Conservation (phyloP, 1,140 invertebrate genomes). For the Pseudobourletiella spinata region DNA sequence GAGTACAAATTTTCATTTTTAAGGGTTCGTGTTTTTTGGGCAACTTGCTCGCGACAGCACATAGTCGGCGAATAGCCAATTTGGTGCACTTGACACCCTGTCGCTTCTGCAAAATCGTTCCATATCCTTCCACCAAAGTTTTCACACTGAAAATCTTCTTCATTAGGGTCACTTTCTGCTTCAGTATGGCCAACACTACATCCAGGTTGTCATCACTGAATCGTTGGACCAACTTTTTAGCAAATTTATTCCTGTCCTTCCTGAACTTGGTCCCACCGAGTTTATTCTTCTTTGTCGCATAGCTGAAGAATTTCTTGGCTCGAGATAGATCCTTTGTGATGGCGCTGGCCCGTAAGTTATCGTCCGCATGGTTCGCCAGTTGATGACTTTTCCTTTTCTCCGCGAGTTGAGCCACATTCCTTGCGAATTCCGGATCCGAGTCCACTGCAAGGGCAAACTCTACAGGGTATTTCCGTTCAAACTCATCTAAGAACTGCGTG, state of each 20-base stretch:
- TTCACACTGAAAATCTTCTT: slow-evolving; percentile 14
- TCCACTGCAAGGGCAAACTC: slow-evolving; percentile 28
- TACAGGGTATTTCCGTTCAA: slow-evolving; percentile 30
- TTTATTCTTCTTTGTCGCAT: neutral
- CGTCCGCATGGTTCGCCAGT: slow-evolving; percentile 15
- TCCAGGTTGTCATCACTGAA: slow-evolving; percentile 24
- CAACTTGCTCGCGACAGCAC: neutral
- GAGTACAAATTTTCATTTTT: too few species aligned
- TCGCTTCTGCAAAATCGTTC: neutral
- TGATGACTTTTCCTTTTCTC: slow-evolving; percentile 14
- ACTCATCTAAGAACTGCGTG: slow-evolving; percentile 10
- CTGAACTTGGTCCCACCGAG: neutral
- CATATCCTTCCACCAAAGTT: slow-evolving; percentile 14
- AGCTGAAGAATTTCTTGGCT: neutral
- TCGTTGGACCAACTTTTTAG: neutral
- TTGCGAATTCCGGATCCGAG: slow-evolving; percentile 16
- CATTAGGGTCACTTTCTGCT: slow-evolving; percentile 2
- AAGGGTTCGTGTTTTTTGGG: too few species aligned
- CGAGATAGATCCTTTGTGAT: slow-evolving; percentile 11
- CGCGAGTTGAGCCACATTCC: slow-evolving; percentile 10
- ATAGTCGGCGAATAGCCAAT: slow-evolving; percentile 14
- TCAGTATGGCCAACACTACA: slow-evolving; percentile 13
- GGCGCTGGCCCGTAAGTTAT: slow-evolving; percentile 2
- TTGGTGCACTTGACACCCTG: slow-evolving; percentile 6
- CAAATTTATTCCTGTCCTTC: neutral